Evolutionary conservation across 2,797 vertebrate species (phyloP).

Genomic region (Neoniphon sammara): DNA sequence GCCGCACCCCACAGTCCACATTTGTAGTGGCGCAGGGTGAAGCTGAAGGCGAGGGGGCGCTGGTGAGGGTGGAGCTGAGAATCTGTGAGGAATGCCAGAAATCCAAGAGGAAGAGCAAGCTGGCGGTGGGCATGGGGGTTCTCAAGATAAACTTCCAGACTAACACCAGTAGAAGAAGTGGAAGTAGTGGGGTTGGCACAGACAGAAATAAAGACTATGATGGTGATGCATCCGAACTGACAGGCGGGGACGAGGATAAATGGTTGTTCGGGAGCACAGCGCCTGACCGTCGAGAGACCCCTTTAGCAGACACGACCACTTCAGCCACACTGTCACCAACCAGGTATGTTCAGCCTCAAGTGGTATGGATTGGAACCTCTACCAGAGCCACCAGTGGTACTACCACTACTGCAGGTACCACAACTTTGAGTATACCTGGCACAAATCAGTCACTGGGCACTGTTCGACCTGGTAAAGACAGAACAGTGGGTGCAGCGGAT

Average conservation of each 20-base stretch:
- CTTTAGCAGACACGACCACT: constrained; percentile 33
- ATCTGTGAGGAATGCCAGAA: constrained; percentile 95
- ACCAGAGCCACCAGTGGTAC: constrained; percentile 35
- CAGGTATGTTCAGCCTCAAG: constrained; percentile 37
- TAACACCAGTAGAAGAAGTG: constrained; percentile 40
- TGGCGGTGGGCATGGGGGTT: constrained; percentile 83
- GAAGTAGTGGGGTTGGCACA: constrained; percentile 33
- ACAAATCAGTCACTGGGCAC: constrained; percentile 68
- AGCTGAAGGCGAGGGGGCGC: constrained; percentile 79
- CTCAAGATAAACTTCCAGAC: constrained; percentile 85
- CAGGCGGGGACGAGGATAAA: constrained; percentile 28
- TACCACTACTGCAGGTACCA: constrained; percentile 6
- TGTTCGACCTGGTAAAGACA: constrained; percentile 46
- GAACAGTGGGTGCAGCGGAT: constrained; percentile 28
- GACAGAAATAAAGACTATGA: constrained; percentile 24
- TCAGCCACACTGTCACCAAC: constrained; percentile 31
- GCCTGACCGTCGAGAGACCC: constrained; percentile 46
- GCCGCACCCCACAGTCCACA: constrained; percentile 85
- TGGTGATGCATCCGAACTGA: constrained; percentile 41
- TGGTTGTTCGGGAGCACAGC: constrained; percentile 63
- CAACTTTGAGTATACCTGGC: constrained; percentile 24
- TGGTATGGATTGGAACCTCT: constrained; percentile 51
- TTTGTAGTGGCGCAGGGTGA: constrained; percentile 84
- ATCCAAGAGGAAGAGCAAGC: constrained; percentile 91
- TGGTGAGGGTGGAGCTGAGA: constrained; percentile 89